phyloP scores from a whole-genome alignment of 1,140 invertebrate genomes.

The Contarinia nasturtii region DNA sequence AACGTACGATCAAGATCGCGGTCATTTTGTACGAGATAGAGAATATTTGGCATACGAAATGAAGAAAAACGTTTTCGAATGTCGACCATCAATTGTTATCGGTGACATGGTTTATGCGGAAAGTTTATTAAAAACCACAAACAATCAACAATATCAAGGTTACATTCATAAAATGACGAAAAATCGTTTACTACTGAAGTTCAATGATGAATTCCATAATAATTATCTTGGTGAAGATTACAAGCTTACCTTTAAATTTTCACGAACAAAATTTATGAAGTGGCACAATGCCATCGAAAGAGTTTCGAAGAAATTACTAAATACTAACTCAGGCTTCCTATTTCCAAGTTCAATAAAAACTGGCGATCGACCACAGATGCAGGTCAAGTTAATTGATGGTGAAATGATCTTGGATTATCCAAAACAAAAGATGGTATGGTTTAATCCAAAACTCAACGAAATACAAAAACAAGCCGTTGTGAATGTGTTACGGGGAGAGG shows the following conservation, averaged over 20 bases:
- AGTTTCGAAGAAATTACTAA: slow-evolving; percentile 27
- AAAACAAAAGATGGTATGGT: slow-evolving; percentile 33
- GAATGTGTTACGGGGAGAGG: slow-evolving; percentile 52
- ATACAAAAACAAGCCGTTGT: slow-evolving; percentile 60
- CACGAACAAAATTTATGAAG: slow-evolving; percentile 32
- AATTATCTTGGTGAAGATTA: slow-evolving; percentile 46
- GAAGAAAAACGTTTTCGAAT: slow-evolving; percentile 54
- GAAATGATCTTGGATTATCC: slow-evolving; percentile 5
- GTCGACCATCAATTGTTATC: slow-evolving; percentile 60
- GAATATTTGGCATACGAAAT: slow-evolving; percentile 58
- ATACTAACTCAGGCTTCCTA: slow-evolving; percentile 32
- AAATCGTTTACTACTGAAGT: slow-evolving; percentile 49
- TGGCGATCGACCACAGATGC: slow-evolving; percentile 11
- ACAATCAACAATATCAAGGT: slow-evolving; percentile 44
- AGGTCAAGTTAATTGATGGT: slow-evolving; percentile 14
- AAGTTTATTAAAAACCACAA: slow-evolving; percentile 36
- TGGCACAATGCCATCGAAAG: slow-evolving; percentile 43
- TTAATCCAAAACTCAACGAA: slow-evolving; percentile 53
- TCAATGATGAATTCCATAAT: slow-evolving; percentile 47
- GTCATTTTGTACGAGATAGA: slow-evolving; percentile 35
- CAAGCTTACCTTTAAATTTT: slow-evolving; percentile 37
- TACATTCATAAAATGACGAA: slow-evolving; percentile 51
- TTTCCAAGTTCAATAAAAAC: slow-evolving; percentile 36
- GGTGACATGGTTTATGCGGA: slow-evolving; percentile 38
- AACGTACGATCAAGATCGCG: slow-evolving; percentile 45